These are phyloP conservation scores for Pycnomerus fuliginosus DNA, from an alignment of 2,888 invertebrate species.

Conservation along the genomic window DNA sequence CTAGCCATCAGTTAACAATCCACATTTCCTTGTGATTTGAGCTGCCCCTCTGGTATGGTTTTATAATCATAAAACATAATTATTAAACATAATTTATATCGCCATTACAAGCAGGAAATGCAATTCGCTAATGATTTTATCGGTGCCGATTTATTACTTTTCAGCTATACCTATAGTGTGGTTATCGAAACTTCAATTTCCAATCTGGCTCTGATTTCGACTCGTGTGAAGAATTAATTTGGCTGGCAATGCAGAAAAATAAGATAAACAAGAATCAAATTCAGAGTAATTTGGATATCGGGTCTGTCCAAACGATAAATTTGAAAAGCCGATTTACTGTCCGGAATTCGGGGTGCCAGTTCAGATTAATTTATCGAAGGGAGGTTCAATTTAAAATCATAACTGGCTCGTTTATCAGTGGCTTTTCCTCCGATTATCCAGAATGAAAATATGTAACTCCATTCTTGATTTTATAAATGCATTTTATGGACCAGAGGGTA, in stretches of 20 bases:
- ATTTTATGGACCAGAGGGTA: no score
- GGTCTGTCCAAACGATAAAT: slow-evolving; percentile 36
- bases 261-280: slow-evolving; percentile 13
- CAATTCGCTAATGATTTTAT: slow-evolving; percentile 26
- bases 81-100: slow-evolving; percentile 26
- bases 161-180: no score
- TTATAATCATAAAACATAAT: slow-evolving; percentile 25
- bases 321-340: slow-evolving; percentile 40
- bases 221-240: no score
- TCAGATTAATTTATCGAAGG: slow-evolving; percentile 40
- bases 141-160: slow-evolving; percentile 9
- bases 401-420: slow-evolving; percentile 32
- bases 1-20: no score
- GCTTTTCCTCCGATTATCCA: no score
- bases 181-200: no score
- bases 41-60: no score
- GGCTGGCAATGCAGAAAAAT: slow-evolving; percentile 1
- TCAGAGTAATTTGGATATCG: slow-evolving; percentile 31
- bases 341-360: slow-evolving; percentile 34
- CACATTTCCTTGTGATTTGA: no score
- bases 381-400: slow-evolving; percentile 41
- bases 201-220: no score
- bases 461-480: no score
- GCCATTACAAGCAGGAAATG: slow-evolving; percentile 25
- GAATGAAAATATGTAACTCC: no score